Base-by-base conservation (phyloP, 2,888 invertebrate species). In the Morpho achilles region DNA sequence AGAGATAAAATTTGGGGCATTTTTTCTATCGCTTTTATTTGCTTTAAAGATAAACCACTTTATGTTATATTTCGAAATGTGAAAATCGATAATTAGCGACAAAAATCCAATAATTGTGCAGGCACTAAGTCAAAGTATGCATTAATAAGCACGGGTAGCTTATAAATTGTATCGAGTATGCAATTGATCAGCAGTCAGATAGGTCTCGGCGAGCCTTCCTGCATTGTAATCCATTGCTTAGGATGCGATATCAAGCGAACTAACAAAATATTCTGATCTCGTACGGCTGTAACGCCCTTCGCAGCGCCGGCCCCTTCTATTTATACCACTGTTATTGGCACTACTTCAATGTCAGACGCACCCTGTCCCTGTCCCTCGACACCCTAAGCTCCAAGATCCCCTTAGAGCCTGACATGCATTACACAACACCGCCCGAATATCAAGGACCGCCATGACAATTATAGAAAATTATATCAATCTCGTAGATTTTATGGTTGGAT, bases 341-440 rank as follows among this genome's bases (percentile, higher is more conserved):
- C 91, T 91, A 90, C 91, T 91, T 91, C 91, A 91, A 88, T 91
- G 91, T 91, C 91, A 91, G 84, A 76, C 90, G 89, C 91, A 91
- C 90, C 91, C 91, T 86, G 86, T 58, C 59, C 53, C 57, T 72
- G 81, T 80, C 84, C 83, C 77, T 79, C 65, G 76, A 79, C 77
- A 80, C 82, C 75, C 75, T 76, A 77, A 79, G 76, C 82, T 79
- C 78, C 71, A 69, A 68, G 77, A 75, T 77, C 75, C 79, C 79
- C 75, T 73, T 66, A 67, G 70, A 76, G 74, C 80, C 82, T 76
- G 69, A 83, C 87, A 86, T 80, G 83, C 85, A 87, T 87, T 87
- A 86, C 80, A 74, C 75, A 75, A 84, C 84, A 82, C 82, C 80
- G 80, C 84, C 81, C 79, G 85, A 85, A 84, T 82, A 74, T 78